Evolutionary conservation across 2,113 vertebrate species (phyloP), one percentile per base, ranked within the genome.

Genomic region (Psittacara wagleri): DNA sequence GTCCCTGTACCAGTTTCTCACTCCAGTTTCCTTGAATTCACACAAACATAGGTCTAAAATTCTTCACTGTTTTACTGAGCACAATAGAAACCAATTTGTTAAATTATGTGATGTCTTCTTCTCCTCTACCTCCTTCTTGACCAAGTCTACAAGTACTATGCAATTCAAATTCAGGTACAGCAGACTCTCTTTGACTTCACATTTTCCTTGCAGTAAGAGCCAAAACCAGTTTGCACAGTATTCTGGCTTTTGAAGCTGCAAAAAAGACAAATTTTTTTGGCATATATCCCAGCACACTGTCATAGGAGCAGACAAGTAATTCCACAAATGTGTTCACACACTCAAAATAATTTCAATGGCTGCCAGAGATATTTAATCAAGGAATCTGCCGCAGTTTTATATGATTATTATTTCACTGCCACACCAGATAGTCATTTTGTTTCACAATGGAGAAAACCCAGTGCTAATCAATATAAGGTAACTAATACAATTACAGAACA

Each of bases 361-460:
- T 95, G 92, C 35, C 90, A 96, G 83, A 84, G 75, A 93, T 79
- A 86, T 78, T 79, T 74, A 84, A 94, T 93, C 83, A 88, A 82
- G 69, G 55, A 81, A 70, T 78, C 18, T 68, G 84, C 72, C 37
- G 63, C n/a, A 55, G 64, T 63, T 93, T 81, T 29, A 23, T 28
- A 83, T 67, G 54, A 59, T 59, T 83, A 49, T 73, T 76, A 67
- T n/a, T 94, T 62, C 80, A 64, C 55, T 78, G 80, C 15, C 28
- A 52, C 46, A 74, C 25, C 68, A 86, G 57, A n/a, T 1, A 55
- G 64, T 27, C 4, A 62, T 69, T 88, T 83, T 69, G 37, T 68
- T 92, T 68, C 7, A 39, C 29, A 29, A 28, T 1, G 17, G 55
- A 88, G 68, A 94, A 94, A 90, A 3, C 11, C 43, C 66, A 75